Evolutionary conservation across 2,113 vertebrate species (phyloP).

Genomic region (Meleagris gallopavo): DNA sequence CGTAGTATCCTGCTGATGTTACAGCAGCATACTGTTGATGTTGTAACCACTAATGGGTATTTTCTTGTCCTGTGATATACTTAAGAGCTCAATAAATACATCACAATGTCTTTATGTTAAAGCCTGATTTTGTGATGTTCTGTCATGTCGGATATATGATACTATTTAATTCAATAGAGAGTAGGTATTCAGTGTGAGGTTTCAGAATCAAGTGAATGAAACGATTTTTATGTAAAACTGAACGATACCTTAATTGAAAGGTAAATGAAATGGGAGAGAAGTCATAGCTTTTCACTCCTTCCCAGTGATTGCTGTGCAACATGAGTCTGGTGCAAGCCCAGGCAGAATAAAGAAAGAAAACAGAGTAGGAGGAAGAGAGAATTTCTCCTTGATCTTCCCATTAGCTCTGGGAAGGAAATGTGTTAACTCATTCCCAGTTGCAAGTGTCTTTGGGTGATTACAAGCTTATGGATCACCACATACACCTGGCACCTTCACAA

Average conservation of each 20-base stretch:
- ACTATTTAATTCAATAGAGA: not conserved
- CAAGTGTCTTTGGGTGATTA: not conserved
- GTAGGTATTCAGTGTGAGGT: not conserved
- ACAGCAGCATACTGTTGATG: not conserved
- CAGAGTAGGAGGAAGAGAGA: not conserved
- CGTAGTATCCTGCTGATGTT: not conserved
- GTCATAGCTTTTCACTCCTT: not conserved
- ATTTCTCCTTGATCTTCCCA: not conserved
- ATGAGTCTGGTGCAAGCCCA: not conserved
- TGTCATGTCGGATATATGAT: not conserved
- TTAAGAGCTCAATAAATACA: not conserved
- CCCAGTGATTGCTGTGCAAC: not conserved
- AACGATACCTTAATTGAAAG: not conserved
- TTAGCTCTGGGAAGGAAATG: not conserved
- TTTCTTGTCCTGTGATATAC: not conserved
- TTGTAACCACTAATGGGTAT: not conserved
- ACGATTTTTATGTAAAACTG: not conserved
- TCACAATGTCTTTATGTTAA: not conserved
- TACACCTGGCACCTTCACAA: not conserved
- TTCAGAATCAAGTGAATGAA: not conserved
- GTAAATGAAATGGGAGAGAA: not conserved
- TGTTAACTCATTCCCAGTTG: not conserved
- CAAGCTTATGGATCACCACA: not conserved
- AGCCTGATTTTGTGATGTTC: not conserved
- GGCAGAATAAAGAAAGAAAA: not conserved